These are phyloP conservation scores for Carcinoscorpius rotundicauda DNA, from an alignment of 1,140 invertebrate species.

Conservation along the genomic window DNA sequence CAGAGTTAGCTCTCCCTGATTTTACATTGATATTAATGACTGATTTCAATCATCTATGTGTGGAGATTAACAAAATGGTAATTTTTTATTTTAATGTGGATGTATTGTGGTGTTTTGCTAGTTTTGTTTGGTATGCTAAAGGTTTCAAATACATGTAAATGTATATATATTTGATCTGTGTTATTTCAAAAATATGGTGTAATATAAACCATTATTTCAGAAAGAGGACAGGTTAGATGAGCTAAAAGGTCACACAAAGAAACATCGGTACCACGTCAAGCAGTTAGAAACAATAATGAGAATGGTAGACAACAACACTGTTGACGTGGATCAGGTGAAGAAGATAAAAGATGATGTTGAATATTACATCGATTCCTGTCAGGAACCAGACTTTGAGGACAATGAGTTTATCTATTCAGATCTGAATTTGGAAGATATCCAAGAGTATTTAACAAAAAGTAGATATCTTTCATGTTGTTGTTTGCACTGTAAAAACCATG, in stretches of 20 bases:
- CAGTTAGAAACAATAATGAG: slow-evolving; percentile 93
- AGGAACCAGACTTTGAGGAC: slow-evolving; percentile 92
- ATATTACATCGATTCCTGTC: slow-evolving; percentile 92
- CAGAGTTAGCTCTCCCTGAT: too few relatives aligned
- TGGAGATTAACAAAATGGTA: too few relatives aligned
- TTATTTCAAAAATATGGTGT: slow-evolving; percentile 7
- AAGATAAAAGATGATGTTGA: slow-evolving; percentile 95
- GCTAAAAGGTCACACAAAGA: slow-evolving; percentile 76
- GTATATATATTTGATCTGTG: too few relatives aligned
- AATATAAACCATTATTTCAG: slow-evolving; percentile 32
- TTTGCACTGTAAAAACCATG: too few relatives aligned
- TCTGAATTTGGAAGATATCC: slow-evolving; percentile 54
- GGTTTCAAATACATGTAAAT: too few relatives aligned
- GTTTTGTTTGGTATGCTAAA: too few relatives aligned
- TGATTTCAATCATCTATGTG: too few relatives aligned
- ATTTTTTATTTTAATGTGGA: too few relatives aligned
- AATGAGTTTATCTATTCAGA: slow-evolving; percentile 97
- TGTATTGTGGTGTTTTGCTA: too few relatives aligned
- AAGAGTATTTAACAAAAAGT: slow-evolving; percentile 19
- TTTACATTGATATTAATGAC: too few relatives aligned
- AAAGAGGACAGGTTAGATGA: slow-evolving; percentile 92
- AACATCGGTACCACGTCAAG: slow-evolving; percentile 91
- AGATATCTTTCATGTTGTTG: too few relatives aligned
- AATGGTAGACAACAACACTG: slow-evolving; percentile 96
- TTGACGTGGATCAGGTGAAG: slow-evolving; percentile 88